Conservation (phyloP, 2,113 vertebrate genomes). For the Datnioides undecimradiatus region DNA sequence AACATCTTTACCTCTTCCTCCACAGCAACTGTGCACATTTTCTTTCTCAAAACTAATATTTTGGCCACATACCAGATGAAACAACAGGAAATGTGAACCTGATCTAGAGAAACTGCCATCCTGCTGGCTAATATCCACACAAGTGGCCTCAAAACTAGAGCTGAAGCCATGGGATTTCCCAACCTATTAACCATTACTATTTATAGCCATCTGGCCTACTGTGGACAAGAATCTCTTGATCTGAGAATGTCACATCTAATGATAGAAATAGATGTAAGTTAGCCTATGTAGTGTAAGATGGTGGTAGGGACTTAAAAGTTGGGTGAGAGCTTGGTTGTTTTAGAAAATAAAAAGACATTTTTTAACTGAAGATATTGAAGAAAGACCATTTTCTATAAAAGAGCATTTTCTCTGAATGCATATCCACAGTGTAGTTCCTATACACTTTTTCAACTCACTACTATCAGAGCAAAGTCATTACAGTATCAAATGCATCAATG, state of each 20-base stretch:
- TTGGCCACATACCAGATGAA: not conserved
- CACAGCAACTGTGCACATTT: not conserved
- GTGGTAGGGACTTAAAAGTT: not conserved
- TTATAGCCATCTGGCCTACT: constrained; percentile 64
- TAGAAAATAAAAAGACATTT: not conserved
- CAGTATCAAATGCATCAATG: not conserved
- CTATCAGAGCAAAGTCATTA: not conserved
- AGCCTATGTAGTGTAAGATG: not conserved
- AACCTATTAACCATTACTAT: constrained; percentile 75
- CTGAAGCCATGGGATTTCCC: constrained; percentile 71
- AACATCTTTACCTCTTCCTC: not conserved
- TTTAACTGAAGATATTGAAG: not conserved
- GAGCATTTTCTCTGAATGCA: not conserved
- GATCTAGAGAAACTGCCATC: constrained; percentile 14
- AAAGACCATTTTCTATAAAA: no score
- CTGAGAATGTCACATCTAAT: constrained; percentile 24
- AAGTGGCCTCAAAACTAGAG: constrained; percentile 66
- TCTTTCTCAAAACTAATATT: not conserved
- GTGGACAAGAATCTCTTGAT: constrained; percentile 60
- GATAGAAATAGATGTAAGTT: constrained; percentile 44
- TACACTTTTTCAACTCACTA: not conserved
- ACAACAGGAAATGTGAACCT: constrained; percentile 15
- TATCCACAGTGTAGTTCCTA: not conserved
- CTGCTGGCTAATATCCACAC: constrained; percentile 44
- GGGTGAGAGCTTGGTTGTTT: not conserved